phyloP scores from a whole-genome alignment of 2,888 invertebrate species.

The Magallana nippona region DNA sequence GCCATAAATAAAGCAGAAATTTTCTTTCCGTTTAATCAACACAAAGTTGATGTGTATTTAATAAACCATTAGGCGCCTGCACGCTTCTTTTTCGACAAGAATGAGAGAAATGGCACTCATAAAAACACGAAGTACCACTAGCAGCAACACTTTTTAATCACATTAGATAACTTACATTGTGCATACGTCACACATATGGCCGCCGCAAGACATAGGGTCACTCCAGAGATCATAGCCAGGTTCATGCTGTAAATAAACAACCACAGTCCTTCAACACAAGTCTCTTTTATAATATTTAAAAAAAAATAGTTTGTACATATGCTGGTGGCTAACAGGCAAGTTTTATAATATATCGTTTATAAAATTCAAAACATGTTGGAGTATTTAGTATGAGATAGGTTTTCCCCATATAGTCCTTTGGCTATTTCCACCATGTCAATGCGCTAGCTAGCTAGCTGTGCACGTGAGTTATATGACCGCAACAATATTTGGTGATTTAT shows the following conservation, averaged over 20 bases:
- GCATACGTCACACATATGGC: background rate
- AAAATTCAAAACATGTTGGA: no score
- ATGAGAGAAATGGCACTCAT: background rate
- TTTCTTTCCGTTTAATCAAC: no score
- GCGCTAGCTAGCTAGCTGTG: background rate
- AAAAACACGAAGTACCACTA: background rate
- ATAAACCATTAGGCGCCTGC: no score
- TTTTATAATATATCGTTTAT: no score
- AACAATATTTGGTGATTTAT: background rate
- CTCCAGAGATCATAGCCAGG: background rate
- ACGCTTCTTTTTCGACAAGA: no score
- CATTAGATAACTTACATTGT: background rate
- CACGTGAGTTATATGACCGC: background rate
- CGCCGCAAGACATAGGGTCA: background rate
- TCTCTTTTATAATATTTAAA: no score
- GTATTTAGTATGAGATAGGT: no score
- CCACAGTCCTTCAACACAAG: background rate
- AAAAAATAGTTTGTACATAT: no score
- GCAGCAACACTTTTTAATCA: background rate
- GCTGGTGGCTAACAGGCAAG: no score
- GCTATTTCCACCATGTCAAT: background rate
- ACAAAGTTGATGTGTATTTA: no score
- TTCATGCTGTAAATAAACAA: conserved; percentile 14
- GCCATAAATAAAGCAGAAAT: no score
- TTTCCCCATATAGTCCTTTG: background rate